phyloP scores from a whole-genome alignment of 2,113 vertebrate species.

The Pterocles orientalis region DNA sequence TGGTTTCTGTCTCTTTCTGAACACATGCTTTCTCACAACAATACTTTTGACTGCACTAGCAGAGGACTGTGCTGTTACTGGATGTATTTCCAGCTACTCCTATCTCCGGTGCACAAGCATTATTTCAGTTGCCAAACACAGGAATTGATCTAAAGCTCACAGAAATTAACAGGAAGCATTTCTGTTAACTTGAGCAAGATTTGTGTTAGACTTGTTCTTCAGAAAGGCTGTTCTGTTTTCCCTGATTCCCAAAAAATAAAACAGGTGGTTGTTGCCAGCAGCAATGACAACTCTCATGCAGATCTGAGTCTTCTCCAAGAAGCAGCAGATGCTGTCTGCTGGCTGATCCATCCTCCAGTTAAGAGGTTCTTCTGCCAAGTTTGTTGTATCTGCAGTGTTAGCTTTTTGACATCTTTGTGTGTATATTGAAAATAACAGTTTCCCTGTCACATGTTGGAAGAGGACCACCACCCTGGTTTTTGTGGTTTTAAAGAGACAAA shows the following conservation, averaged over 20 bases:
- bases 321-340: neutral
- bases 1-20: neutral
- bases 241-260: neutral
- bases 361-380: neutral
- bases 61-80: neutral
- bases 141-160: neutral
- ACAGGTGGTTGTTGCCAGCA: neutral
- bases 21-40: neutral
- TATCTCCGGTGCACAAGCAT: neutral
- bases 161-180: neutral
- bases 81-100: neutral
- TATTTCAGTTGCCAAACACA: neutral
- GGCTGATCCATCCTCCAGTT: neutral
- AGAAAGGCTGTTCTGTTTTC: neutral
- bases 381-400: neutral
- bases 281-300: neutral
- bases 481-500: neutral
- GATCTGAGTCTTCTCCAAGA: neutral
- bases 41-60: neutral
- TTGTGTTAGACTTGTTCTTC: neutral
- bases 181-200: neutral
- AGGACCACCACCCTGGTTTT: neutral
- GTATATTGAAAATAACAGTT: neutral
- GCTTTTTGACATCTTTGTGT: neutral
- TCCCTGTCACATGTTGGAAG: neutral